Evolutionary conservation across 2,888 invertebrate genomes (phyloP), one percentile per base, ranked within the genome.

Genomic region (Cylindroiulus punctatus): DNA sequence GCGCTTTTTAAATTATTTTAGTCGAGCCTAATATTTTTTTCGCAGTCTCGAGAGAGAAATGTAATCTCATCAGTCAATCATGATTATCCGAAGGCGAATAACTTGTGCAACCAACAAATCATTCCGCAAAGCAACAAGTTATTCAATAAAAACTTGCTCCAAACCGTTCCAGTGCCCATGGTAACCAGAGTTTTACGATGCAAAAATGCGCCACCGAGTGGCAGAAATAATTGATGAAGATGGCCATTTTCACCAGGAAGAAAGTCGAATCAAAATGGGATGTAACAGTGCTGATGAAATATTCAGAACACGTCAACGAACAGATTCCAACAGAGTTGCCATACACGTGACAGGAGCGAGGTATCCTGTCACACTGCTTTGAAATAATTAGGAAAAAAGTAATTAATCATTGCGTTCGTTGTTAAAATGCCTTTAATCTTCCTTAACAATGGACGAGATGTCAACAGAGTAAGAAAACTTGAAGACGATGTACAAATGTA

Each of bases 61-160:
- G 47, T 47, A 47, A 47, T 47, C 47, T 47, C 47, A 47, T 47
- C 47, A 47, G 47, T 47, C 47, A 47, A 47, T 47, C 47, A 47
- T 47, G 3, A 47, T 47, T 47, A 47, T 47, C 47, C 12, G 47
- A 47, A 10, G 47, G 47, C 47, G 47, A 47, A 47, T 17, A 47
- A 47, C 47, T 17, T 47, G 47, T 10, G 47, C 7, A 12, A 47
- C 47, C 12, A 47, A 17, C 12, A 47, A 47, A 47, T 47, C 47
- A 47, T 10, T 17, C 47, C 47, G 47, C 47, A 47, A 47, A 3
- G 14, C 17, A 17, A 17, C 47, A 47, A 36, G 36, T 36, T 36
- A 36, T 36, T 36, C 36, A 36, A 36, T 36, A 36, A 36, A 36
- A 36, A 36, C 36, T 36, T 47, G 47, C 47, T 47, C 17, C 17